These are phyloP conservation scores for Pseudococcus viburni DNA, from an alignment of 2,888 invertebrate genomes.

Conservation along the genomic window DNA sequence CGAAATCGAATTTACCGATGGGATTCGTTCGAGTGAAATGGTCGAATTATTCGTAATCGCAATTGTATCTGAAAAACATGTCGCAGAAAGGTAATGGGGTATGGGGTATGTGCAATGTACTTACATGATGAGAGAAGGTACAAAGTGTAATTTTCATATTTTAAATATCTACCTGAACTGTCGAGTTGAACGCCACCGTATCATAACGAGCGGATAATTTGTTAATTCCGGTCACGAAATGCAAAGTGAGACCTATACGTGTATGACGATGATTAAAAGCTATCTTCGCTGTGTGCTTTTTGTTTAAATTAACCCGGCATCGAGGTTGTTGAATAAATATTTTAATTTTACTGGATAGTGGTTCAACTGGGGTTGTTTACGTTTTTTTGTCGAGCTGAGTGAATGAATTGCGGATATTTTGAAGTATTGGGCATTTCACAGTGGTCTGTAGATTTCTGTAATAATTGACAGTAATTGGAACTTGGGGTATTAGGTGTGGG, in stretches of 20 bases:
- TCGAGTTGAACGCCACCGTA: not conserved
- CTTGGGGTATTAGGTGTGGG: too few relatives aligned
- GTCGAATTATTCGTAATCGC: not conserved
- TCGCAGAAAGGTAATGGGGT: not conserved
- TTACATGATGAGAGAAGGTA: not conserved
- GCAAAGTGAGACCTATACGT: not conserved
- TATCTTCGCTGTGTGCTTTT: not conserved
- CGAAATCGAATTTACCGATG: slow-evolving; percentile 3
- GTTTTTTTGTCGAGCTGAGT: not conserved
- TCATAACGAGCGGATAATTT: not conserved
- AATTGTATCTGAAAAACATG: not conserved
- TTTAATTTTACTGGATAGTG: not conserved
- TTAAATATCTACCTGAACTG: not conserved
- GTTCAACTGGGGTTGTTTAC: not conserved
- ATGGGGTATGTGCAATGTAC: not conserved
- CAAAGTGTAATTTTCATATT: not conserved
- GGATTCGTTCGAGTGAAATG: not conserved
- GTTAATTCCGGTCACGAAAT: not conserved
- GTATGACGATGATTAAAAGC: not conserved
- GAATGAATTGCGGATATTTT: not conserved
- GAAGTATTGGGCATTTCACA: not conserved
- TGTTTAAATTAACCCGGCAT: slow-evolving; percentile 11
- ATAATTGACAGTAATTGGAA: too few relatives aligned
- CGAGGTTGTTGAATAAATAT: not conserved
- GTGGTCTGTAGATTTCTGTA: too few relatives aligned